Evolutionary conservation across 2,797 vertebrate genomes (phyloP).

Genomic region (Cetoscarus ocellatus): DNA sequence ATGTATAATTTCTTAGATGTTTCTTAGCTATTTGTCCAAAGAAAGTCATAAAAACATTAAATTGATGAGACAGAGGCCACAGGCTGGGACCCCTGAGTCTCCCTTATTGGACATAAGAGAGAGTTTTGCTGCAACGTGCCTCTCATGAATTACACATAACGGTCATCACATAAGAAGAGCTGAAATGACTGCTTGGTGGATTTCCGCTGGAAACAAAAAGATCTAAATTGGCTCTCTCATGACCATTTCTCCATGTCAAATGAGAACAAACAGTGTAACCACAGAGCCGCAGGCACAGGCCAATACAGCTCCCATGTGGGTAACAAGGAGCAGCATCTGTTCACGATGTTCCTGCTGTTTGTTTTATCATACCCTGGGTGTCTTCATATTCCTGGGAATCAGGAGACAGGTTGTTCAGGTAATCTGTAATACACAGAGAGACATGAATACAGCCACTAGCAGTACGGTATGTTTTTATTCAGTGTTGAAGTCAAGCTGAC

Average conservation of each 20-base stretch:
- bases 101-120: slow-evolving; percentile 61
- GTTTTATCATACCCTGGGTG: slow-evolving; percentile 89
- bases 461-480: slow-evolving; percentile 3
- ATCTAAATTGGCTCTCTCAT: slow-evolving; percentile 65
- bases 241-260: slow-evolving; percentile 53
- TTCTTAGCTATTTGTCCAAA: slow-evolving; percentile 10
- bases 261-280: slow-evolving; percentile 49
- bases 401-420: slow-evolving; percentile 96
- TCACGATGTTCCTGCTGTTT: slow-evolving; percentile 5
- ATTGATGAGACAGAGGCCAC: slow-evolving; percentile 28
- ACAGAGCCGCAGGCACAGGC: slow-evolving; percentile 35
- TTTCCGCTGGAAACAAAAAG: slow-evolving; percentile 44
- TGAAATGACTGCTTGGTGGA: slow-evolving; percentile 48
- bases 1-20: not conserved
- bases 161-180: slow-evolving; percentile 47
- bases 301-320: slow-evolving; percentile 38
- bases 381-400: slow-evolving; percentile 93
- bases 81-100: slow-evolving; percentile 38
- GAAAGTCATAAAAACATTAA: slow-evolving; percentile 22
- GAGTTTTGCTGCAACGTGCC: slow-evolving; percentile 44
- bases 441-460: slow-evolving; percentile 1
- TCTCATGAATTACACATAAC: slow-evolving; percentile 70
- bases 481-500: not conserved
- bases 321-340: slow-evolving; percentile 21
- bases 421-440: slow-evolving; percentile 85